Percentiles rank a stretch among this genome's conserved stretches.
phyloP scores from a whole-genome alignment of 2,797 vertebrate species.

The Sebastes alutus region DNA sequence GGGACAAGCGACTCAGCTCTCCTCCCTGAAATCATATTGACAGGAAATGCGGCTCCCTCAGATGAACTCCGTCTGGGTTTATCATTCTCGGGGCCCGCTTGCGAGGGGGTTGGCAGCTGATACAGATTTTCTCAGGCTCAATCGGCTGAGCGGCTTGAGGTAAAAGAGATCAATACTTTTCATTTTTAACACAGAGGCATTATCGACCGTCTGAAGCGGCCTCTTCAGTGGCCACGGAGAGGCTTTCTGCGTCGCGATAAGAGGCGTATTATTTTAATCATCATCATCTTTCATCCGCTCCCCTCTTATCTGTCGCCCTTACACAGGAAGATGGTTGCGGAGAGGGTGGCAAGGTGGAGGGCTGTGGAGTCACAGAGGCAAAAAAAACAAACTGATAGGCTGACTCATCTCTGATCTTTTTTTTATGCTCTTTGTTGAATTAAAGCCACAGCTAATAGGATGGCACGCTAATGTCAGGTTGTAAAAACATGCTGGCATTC shows the following conservation, averaged over 20 bases:
- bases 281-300: conserved; percentile 76
- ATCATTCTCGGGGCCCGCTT: conserved; percentile 35
- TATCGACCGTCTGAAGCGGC: conserved; percentile 73
- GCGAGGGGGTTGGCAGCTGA: conserved; percentile 55
- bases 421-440: conserved; percentile 35
- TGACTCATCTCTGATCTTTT: conserved; percentile 45
- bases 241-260: conserved; percentile 64
- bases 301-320: conserved; percentile 46
- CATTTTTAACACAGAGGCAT: conserved; percentile 80
- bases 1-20: conserved; percentile 18
- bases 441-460: conserved; percentile 12
- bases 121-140: conserved; percentile 73
- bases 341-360: conserved; percentile 25
- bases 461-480: conserved; percentile 17
- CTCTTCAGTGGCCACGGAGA: conserved; percentile 57
- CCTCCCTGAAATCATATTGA: conserved; percentile 54
- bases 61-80: conserved; percentile 57
- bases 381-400: conserved; percentile 18
- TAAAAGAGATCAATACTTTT: conserved; percentile 81
- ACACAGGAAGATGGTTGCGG: conserved; percentile 33
- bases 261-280: conserved; percentile 79
- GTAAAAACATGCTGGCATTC: conserved; percentile 1
- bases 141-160: conserved; percentile 76
- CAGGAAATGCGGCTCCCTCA: conserved; percentile 47
- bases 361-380: conserved; percentile 18